Base-by-base conservation (phyloP, 1,140 invertebrate species). In the Aphaenogaster floridana region DNA sequence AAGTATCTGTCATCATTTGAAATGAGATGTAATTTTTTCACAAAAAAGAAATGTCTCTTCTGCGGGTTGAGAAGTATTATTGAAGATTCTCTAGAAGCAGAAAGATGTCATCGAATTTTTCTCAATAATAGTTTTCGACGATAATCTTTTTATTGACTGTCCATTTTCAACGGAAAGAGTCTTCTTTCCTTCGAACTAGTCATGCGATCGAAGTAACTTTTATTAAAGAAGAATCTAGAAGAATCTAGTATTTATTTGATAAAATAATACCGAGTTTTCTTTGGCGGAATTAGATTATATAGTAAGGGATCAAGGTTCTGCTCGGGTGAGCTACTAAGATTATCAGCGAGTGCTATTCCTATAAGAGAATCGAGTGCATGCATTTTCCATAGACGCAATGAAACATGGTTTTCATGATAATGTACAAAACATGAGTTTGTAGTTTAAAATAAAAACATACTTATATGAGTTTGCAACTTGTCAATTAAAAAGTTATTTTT, bases 171-270 rank as follows among this genome's bases (percentile, higher is more conserved):
- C 39, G 34, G 39, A 54, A 59, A 69, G 15, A n/a, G 42, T 28
- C 52, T 54, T 81, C 68, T 45, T 76, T 61, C 17, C 13, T 84
- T 39, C n/a, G 21, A 71, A 21, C 15, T 21, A 66, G 42, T 76
- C 80, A 21, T 50, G 66, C 68, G 80, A 71, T 42, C 54, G 17
- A 61, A 50, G 57, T 76, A 84, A 74, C 69, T 74, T 84, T 48
- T 84, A 76, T 76, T 54, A 71, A 39, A 50, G 15, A 39, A 52
- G n/a, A 84, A 63, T 63, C 69, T 72, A 74, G 69, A 76, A 76
- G 45, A 76, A 76, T 76, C 11, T 54, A 48, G 72, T 84, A 84
- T 84, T 76, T 84, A 84, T 84, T 84, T 74, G 28, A 84, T 84
- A 63, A 84, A 74, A 76, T 61, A 76, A 74, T 83, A 74, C 11